Evolutionary conservation across 2,797 vertebrate species (phyloP).

Genomic region (Tapera naevia): DNA sequence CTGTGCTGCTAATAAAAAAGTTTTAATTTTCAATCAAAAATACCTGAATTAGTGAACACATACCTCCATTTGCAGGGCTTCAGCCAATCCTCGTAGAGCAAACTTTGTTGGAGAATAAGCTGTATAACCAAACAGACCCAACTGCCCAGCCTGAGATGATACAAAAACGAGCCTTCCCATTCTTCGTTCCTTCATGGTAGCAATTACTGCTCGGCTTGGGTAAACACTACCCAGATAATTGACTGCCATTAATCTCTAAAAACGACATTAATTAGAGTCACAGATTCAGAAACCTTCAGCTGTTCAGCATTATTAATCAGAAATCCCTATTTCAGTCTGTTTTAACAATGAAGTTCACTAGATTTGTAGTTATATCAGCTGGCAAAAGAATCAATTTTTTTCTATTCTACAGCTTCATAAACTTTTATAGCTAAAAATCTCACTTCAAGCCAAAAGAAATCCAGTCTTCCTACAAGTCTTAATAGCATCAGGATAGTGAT

Average conservation of each 20-base stretch:
- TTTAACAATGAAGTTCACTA: not conserved
- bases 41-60: not conserved
- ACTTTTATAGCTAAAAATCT: not conserved
- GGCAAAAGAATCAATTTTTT: not conserved
- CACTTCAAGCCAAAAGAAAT: not conserved
- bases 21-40: not conserved
- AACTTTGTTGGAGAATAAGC: constrained; percentile 97
- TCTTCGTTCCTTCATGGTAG: constrained; percentile 96
- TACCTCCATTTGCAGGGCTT: constrained; percentile 99
- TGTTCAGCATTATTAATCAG: not conserved
- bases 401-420: not conserved
- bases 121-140: constrained; percentile 93
- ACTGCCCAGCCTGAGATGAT: constrained; percentile 94
- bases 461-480: not conserved
- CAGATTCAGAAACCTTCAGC: not conserved
- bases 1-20: not conserved
- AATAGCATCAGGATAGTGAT: not conserved
- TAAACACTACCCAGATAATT: constrained; percentile 98
- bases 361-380: not conserved
- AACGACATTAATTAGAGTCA: not conserved
- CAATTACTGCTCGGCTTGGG: constrained; percentile 90
- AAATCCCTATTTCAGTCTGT: not conserved
- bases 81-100: constrained; percentile 92
- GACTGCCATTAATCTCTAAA: constrained; percentile 91
- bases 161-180: constrained; percentile 96